Base-by-base conservation (phyloP, 2,888 invertebrate genomes). In the Malthinus flaveolus region DNA sequence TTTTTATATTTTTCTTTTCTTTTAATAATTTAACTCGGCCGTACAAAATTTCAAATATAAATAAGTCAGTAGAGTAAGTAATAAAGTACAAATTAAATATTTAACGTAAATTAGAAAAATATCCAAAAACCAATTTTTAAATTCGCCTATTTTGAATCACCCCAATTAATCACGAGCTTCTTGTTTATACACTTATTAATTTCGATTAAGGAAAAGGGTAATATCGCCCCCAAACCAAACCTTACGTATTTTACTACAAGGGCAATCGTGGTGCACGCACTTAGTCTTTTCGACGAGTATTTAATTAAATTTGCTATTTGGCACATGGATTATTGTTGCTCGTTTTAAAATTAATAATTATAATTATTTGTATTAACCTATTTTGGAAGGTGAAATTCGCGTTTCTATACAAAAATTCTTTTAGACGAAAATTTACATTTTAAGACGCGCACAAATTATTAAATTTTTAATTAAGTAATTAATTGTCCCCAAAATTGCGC, bases 161-260 rank as follows among this genome's bases (percentile, higher is more conserved):
- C 2, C 23, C 2, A 23, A 23, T 23, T 23, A 23, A 23, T 23
- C 23, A 23, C 13, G 10, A 45, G 10, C 31, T 49, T 11, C 36
- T 56, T 39, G 1, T 37, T 57, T 13, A 67, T 46, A 49, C 64
- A 67, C 48, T 62, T 48, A 32, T 65, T 60, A n/a, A 71, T 46
- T 47, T 65, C 45, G 49, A 64, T 49, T 32, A 68, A 46, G 9
- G 66, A 60, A 52, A 71, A 59, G 8, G 71, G 69, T 36, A 65
- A 50, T 37, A 72, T 49, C 13, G 71, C 71, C 35, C 61, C 54
- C 36, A 66, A 51, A 35, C 66, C 68, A 55, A 70, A 62, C 59
- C 67, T 71, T 9, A 66, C 32, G 44, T 68, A 66, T 56, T 68
- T 69, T 9, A 63, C n/a, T 7, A 36, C 48, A 8, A 45, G 12